These are phyloP conservation scores for Pandemis corylana DNA, from an alignment of 2,888 invertebrate species.

Conservation along the genomic window DNA sequence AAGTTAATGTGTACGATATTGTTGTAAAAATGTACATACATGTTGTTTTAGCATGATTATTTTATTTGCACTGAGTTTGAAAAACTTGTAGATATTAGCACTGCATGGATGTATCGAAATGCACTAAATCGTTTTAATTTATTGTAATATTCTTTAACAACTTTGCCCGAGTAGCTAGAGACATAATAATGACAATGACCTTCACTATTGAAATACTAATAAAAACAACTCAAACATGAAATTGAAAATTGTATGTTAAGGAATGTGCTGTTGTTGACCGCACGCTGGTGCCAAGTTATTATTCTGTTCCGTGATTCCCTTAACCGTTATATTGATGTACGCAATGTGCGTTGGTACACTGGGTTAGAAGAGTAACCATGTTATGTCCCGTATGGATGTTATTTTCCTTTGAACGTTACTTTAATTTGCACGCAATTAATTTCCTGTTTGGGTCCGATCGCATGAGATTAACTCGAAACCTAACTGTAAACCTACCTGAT, in stretches of 20 bases:
- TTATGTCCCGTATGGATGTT: constrained; percentile 49
- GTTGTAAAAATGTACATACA: constrained; percentile 28
- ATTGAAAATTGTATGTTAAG: constrained; percentile 54
- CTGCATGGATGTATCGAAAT: constrained; percentile 33
- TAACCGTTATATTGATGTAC: not conserved
- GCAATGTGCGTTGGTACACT: not conserved
- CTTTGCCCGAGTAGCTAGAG: constrained; percentile 47
- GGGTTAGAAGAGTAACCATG: constrained; percentile 2
- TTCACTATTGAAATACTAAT: constrained; percentile 50
- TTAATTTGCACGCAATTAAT: constrained; percentile 65
- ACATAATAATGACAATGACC: constrained; percentile 47
- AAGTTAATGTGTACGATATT: constrained; percentile 12
- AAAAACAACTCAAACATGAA: constrained; percentile 74
- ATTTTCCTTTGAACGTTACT: constrained; percentile 41
- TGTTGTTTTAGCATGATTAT: constrained; percentile 53
- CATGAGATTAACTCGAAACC: constrained; percentile 60
- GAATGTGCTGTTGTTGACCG: constrained; percentile 26
- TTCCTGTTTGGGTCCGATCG: constrained; percentile 76
- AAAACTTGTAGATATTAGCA: constrained; percentile 23
- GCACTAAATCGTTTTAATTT: constrained; percentile 20
- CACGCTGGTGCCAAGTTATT: constrained; percentile 12
- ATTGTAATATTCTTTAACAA: constrained; percentile 43
- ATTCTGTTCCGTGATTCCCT: not conserved
- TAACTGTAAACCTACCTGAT: constrained; percentile 41
- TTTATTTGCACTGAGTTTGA: constrained; percentile 35